Evolutionary conservation across 2,888 invertebrate genomes (phyloP), one percentile per base, ranked within the genome.

Genomic region (Tetragnatha montana): DNA sequence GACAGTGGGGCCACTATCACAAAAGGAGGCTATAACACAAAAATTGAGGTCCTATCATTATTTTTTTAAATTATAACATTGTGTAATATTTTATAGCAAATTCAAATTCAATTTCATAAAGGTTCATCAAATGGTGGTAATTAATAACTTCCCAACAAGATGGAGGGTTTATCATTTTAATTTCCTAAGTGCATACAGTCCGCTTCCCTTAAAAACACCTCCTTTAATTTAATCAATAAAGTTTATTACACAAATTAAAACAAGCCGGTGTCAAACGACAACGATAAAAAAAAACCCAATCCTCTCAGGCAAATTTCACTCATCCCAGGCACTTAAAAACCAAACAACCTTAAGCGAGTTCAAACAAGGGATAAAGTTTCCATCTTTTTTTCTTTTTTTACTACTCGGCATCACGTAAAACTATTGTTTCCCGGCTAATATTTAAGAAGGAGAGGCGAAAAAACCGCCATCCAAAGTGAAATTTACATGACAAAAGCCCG

Each of bases 401-500:
- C n/a, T n/a, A n/a, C 22, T 22, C 12, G 8, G 35, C 49, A n/a
- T n/a, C n/a, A 22, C 49, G 69, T n/a, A n/a, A 82, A 17, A 51
- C 82, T 35, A 82, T 82, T 49, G 73, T 74, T 80, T 80, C 69
- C 21, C 22, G n/a, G 74, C 73, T 82, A 73, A 73, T 73, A 60
- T 51, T 73, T 82, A 35, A 73, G 73, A 60, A 12, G 60, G 10
- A 10, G 51, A 73, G 22, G 74, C 76, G n/a, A 50, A 82, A 82
- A 82, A 51, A 82, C 6, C 60, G 17, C 60, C 4, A 60, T 12
- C 60, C 73, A 74, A 82, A 51, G 49, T 51, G 35, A 74, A 82
- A 82, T 82, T 82, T 82, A 50, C 82, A 82, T 60, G 73, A 82
- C 82, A 82, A 82, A 78, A 73, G 74, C 51, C 6, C n/a, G 22